Evolutionary conservation across 2,888 invertebrate genomes (phyloP), one percentile per base, ranked within the genome.

Genomic region (Oxystoma pomonae): DNA sequence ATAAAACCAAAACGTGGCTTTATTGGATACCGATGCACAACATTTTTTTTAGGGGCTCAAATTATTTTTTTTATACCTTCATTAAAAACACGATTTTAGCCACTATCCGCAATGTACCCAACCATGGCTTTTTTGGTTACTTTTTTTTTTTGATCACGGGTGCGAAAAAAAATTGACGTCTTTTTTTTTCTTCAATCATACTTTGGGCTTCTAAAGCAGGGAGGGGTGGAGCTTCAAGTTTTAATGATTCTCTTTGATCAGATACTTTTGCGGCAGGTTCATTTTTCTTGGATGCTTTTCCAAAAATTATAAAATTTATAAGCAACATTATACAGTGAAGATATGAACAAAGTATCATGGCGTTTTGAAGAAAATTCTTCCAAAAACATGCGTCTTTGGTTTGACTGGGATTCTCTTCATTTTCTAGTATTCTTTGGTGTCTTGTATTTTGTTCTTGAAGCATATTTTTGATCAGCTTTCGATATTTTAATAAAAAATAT

Each of bases 261-360:
- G n/a, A 50, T 50, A 50, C 9, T 50, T 50, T 9, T 12, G 9
- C 50, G n/a, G 50, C 56, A 16, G 53, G 52, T 56, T 62, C 63
- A 52, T 35, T 20, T 12, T 20, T 49, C 20, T 55, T 20, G 20
- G 57, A 53, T 17, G 18, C 55, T 59, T 62, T 50, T 35, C 58
- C 56, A 53, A 21, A 65, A 60, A 72, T 59, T 9, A 71, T 67
- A 16, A 68, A 67, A 51, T 69, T 72, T n/a, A 77, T 61, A n/a
- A 78, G 61, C 5, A 74, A 70, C 55, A 76, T 65, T 20, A 76
- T 68, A 59, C 76, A 76, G 61, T 78, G 76, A 18, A 75, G 53
- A 63, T 77, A 78, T 2, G 78, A 76, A 62, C 74, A 76, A 16
- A 77, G 61, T 17, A 78, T 65, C 65, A 78, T 67, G 19, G 76